Evolutionary conservation across 2,797 vertebrate genomes (phyloP).

Genomic region (Gymnoscopelus braueri): DNA sequence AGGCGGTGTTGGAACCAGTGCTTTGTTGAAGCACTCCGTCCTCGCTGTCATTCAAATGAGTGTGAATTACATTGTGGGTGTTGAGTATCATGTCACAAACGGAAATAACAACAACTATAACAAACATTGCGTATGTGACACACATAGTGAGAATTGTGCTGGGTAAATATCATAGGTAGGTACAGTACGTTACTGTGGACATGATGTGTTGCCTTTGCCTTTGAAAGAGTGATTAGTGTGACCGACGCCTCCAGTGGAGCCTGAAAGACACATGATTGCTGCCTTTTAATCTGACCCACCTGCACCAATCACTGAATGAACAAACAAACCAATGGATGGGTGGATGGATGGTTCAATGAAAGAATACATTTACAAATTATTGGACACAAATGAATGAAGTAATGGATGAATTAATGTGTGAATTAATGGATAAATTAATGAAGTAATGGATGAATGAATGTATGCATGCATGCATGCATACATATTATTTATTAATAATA

Average conservation of each 20-base stretch:
- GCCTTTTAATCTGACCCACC: background rate
- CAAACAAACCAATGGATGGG: no score
- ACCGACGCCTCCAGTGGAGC: conserved; percentile 51
- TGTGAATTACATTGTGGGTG: background rate
- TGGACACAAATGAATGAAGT: no score
- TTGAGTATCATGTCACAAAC: background rate
- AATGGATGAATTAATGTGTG: no score
- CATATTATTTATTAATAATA: no score
- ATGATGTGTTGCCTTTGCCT: conserved; percentile 40
- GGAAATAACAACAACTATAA: conserved; percentile 16
- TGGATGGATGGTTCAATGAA: no score
- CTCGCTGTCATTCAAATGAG: background rate
- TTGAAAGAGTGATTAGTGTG: conserved; percentile 67
- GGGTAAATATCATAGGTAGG: conserved; percentile 64
- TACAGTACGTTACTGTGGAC: conserved; percentile 32
- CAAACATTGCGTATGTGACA: no score
- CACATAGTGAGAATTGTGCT: conserved; percentile 67
- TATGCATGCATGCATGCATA: no score
- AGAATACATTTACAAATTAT: no score
- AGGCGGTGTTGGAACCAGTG: conserved; percentile 11
- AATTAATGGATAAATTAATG: no score
- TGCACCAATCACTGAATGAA: no score
- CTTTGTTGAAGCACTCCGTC: conserved; percentile 3
- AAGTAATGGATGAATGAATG: no score
- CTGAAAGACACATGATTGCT: conserved; percentile 55